Percentiles rank a stretch among this genome's conserved stretches.
Evolutionary conservation across 2,113 vertebrate genomes (phyloP).

Genomic region (Archocentrus centrarchus): DNA sequence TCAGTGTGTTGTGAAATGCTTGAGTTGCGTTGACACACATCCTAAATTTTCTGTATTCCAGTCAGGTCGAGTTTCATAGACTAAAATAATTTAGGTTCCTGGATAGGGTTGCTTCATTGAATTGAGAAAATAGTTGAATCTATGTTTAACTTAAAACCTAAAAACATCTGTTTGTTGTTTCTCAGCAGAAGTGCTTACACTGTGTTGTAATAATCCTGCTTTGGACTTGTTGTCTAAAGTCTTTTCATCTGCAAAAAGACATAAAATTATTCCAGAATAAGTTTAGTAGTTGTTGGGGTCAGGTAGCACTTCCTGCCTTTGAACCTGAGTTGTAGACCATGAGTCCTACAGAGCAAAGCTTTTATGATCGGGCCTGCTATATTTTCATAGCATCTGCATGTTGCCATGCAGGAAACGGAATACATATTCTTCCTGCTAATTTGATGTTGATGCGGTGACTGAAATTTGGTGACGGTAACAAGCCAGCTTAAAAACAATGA

Average conservation of each 20-base stretch:
- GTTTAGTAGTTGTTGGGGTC: too few relatives aligned
- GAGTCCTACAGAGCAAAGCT: background rate
- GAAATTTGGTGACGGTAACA: background rate
- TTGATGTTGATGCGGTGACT: background rate
- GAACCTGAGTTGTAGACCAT: too few relatives aligned
- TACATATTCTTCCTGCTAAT: background rate
- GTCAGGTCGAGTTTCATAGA: background rate
- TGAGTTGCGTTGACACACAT: background rate
- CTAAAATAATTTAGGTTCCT: background rate
- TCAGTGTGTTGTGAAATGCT: slow-evolving; percentile 14
- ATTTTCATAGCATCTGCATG: background rate
- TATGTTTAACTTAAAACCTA: background rate
- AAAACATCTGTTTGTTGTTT: background rate
- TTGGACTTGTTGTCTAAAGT: background rate
- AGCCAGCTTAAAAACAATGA: background rate
- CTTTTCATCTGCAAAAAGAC: background rate
- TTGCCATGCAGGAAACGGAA: background rate
- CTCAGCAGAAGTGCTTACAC: background rate
- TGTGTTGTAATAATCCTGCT: background rate
- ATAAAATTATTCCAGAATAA: background rate
- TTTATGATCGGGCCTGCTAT: background rate
- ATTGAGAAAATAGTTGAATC: background rate
- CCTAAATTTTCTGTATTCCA: background rate
- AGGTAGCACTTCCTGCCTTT: too few relatives aligned
- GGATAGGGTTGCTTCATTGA: background rate